A percentile compares a stretch with the other conserved stretches of the same genome.
Evolutionary conservation across 2,113 vertebrate species (phyloP).

Genomic region (Anguilla japonica): DNA sequence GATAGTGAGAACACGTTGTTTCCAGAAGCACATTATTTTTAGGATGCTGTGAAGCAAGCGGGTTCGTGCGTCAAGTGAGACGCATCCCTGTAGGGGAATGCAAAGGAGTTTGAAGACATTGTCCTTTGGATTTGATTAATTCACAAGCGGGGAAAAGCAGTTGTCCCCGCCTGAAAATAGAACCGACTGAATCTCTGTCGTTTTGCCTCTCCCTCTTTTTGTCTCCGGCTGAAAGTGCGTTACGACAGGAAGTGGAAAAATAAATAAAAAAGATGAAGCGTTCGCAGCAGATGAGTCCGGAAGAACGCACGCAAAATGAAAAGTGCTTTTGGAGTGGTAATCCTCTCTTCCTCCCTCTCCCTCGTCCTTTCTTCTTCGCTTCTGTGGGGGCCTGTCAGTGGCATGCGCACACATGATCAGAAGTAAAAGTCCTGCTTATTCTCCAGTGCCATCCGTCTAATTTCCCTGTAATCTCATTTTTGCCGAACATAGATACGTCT

Average conservation of each 20-base stretch:
- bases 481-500: background rate
- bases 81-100: conserved; percentile 91
- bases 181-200: conserved; percentile 71
- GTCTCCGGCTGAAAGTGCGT: conserved; percentile 63
- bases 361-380: conserved; percentile 14
- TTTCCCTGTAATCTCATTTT: conserved; percentile 17
- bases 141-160: conserved; percentile 80
- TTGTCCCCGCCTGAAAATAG: conserved; percentile 78
- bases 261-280: conserved; percentile 43
- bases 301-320: conserved; percentile 26
- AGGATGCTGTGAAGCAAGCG: conserved; percentile 95
- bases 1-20: conserved; percentile 86
- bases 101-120: conserved; percentile 97
- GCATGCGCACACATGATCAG: conserved; percentile 27
- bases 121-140: conserved; percentile 98
- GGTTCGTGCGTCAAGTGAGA: conserved; percentile 94
- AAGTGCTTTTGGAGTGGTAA: conserved; percentile 42
- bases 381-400: conserved; percentile 47
- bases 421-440: conserved; percentile 22
- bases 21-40: conserved; percentile 95
- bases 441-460: conserved; percentile 30
- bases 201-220: conserved; percentile 66
- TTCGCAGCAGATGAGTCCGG: conserved; percentile 45
- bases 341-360: conserved; percentile 26
- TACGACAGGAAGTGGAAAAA: conserved; percentile 61